These are phyloP conservation scores for Volucella inflata DNA, from an alignment of 2,888 invertebrate genomes.

Conservation along the genomic window DNA sequence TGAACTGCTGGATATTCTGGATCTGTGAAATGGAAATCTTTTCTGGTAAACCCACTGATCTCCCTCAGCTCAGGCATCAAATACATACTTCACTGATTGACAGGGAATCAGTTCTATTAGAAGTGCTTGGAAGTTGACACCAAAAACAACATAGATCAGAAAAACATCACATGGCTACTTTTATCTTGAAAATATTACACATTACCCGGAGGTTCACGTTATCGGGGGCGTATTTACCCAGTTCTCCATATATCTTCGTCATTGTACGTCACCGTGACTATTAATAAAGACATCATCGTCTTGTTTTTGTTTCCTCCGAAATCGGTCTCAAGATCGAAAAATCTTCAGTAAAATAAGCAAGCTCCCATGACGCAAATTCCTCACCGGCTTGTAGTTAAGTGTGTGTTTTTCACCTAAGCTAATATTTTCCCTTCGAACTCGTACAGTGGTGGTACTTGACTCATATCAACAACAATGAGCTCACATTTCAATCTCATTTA, in stretches of 20 bases:
- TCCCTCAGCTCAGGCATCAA: no score
- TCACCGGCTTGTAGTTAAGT: slow-evolving; percentile 4
- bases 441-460: slow-evolving; percentile 10
- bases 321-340: slow-evolving; percentile 6
- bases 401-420: slow-evolving; percentile 16
- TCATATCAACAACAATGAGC: background rate
- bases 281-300: background rate
- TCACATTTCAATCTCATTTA: background rate
- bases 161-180: background rate
- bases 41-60: no score
- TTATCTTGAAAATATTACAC: no score
- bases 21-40: no score
- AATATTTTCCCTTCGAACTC: slow-evolving; percentile 29
- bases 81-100: no score
- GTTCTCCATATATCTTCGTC: slow-evolving; percentile 1
- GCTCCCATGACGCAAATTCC: slow-evolving; percentile 7
- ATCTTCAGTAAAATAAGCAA: slow-evolving; percentile 30
- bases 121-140: no score
- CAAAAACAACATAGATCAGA: no score
- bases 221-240: background rate
- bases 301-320: background rate
- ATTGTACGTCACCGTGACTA: slow-evolving; percentile 6
- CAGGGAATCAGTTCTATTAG: no score
- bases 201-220: background rate
- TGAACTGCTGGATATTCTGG: no score